These are phyloP conservation scores for Hofmannophila pseudospretella DNA, from an alignment of 2,888 invertebrate species.

Conservation along the genomic window DNA sequence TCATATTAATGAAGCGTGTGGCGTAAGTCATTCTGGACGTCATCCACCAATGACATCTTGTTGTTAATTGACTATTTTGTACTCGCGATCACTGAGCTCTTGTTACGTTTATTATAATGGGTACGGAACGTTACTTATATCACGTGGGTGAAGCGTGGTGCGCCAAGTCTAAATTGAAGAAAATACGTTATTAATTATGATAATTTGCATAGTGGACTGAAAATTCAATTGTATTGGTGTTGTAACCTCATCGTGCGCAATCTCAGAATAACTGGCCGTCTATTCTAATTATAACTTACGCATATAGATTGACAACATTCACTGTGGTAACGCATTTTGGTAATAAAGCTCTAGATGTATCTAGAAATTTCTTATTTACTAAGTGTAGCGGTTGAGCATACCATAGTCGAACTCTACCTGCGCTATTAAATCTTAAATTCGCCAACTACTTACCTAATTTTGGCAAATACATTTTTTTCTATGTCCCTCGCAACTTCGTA, in stretches of 20 bases:
- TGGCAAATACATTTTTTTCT: too few relatives aligned
- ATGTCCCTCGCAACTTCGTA: too few relatives aligned
- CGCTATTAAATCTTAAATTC: too few relatives aligned
- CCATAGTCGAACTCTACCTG: too few relatives aligned
- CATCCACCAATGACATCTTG: slow-evolving; percentile 9
- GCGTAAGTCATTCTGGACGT: slow-evolving; percentile 16
- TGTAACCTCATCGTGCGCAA: slow-evolving; percentile 55
- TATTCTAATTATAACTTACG: slow-evolving; percentile 60
- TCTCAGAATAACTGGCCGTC: slow-evolving; percentile 68
- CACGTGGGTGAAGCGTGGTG: too few relatives aligned
- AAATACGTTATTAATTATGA: background rate
- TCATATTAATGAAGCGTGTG: slow-evolving; percentile 9
- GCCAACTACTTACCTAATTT: too few relatives aligned
- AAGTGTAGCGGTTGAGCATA: too few relatives aligned
- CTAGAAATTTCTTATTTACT: too few relatives aligned
- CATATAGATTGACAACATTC: slow-evolving; percentile 18
- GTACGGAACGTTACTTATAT: too few relatives aligned
- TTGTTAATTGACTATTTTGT: slow-evolving; percentile 15
- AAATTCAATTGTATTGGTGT: background rate
- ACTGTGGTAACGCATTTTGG: too few relatives aligned
- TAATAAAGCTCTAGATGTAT: too few relatives aligned
- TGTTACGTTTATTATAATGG: background rate
- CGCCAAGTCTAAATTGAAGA: background rate
- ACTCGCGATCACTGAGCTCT: background rate
- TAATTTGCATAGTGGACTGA: background rate